Evolutionary conservation across 2,888 invertebrate species (phyloP), one percentile per base, ranked within the genome.

Genomic region (Sinohyriopsis cumingii): DNA sequence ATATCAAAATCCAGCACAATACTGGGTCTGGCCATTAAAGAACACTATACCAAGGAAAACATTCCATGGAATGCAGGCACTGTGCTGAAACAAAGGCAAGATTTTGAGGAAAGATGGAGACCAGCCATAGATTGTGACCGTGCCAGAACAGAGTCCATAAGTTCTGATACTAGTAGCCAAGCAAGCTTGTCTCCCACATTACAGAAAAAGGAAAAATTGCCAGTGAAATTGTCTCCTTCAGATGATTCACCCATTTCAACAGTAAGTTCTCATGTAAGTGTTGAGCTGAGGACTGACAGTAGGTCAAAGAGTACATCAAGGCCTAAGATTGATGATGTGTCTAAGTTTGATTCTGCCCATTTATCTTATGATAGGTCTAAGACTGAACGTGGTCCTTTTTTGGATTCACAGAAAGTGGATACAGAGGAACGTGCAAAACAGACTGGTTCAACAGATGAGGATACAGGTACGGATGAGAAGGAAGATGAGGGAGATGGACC

Each of bases 41-140:
- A 78, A 63, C 84, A 82, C 67, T 93, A 92, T 81, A 91, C 92
- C 76, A 92, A 92, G 77, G 93, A 93, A 81, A 93, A 93, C 73
- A 92, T 93, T 80, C 93, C 93, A 55, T 93, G 93, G 93, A 92
- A 92, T 88, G 92, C 93, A 1, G 94, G 95, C 5, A 94, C 93
- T 0, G 94, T 95, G 25, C 93, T 93, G 84, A 82, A 86, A 59
- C 86, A 87, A 56, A 83, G 80, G 59, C 93, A 93, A 83, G 93
- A 93, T 82, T 87, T 94, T 33, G 94, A 94, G 84, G 93, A 93
- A 81, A 90, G 91, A 54, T 67, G 59, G 15, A 66, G 63, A 59
- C 45, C 45, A 45, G 45, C 33, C 33, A 33, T 15, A 45, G 45
- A 45, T 45, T 45, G 45, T 45, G 45, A 45, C 45, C 45, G 45